Evolutionary conservation across 2,113 vertebrate species (phyloP).

Genomic region (Sinocyclocheilus anophthalmus): DNA sequence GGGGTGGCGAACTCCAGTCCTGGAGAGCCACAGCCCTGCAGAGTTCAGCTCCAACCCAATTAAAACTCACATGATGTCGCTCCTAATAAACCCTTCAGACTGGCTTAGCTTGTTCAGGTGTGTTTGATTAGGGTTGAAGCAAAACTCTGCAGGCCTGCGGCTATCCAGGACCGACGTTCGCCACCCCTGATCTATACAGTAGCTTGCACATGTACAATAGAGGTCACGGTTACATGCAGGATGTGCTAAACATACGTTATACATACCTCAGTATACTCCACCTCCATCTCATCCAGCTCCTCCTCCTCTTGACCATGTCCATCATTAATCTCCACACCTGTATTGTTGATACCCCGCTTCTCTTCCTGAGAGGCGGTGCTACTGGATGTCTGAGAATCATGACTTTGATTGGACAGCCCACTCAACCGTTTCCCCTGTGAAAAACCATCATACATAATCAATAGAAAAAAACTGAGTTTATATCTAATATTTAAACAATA

Average conservation of each 20-base stretch:
- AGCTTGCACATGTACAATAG: background rate
- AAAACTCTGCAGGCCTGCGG: too few species aligned
- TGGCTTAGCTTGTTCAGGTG: too few species aligned
- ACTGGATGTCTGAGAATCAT: conserved; percentile 81
- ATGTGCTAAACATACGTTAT: background rate
- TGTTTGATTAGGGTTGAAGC: too few species aligned
- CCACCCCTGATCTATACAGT: too few species aligned
- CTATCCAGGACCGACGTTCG: too few species aligned
- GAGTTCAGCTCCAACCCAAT: too few species aligned
- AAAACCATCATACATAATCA: background rate
- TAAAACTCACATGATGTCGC: too few species aligned
- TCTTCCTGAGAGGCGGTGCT: conserved; percentile 76
- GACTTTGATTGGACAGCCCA: conserved; percentile 80
- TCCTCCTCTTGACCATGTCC: conserved; percentile 54
- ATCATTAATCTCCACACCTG: conserved; percentile 57
- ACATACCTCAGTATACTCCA: conserved; percentile 87
- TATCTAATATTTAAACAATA: background rate
- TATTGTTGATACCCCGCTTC: conserved; percentile 36
- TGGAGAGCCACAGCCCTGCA: too few species aligned
- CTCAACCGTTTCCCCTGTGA: conserved; percentile 87
- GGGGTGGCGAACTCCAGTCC: too few species aligned
- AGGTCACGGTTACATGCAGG: background rate
- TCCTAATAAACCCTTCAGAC: too few species aligned
- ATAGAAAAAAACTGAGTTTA: background rate
- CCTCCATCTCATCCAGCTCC: conserved; percentile 81